These are phyloP conservation scores for Aethina tumida DNA, from an alignment of 1,140 invertebrate genomes.

Conservation along the genomic window DNA sequence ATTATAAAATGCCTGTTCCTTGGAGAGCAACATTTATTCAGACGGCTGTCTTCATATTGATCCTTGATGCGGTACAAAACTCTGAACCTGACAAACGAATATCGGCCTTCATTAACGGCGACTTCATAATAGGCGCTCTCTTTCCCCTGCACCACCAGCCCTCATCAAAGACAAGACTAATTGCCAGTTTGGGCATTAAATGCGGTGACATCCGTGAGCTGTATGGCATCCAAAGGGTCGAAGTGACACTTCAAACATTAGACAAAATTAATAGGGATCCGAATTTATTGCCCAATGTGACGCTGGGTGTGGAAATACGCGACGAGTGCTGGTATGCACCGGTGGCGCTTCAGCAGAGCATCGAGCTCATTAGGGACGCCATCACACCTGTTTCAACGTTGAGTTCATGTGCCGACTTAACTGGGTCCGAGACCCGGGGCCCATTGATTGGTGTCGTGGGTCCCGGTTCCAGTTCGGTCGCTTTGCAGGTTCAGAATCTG, in stretches of 20 bases:
- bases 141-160: slow-evolving; percentile 65
- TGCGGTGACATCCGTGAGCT: slow-evolving; percentile 60
- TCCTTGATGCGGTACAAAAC: too few species aligned
- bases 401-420: slow-evolving; percentile 6
- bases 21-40: too few species aligned
- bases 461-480: slow-evolving; percentile 56
- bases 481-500: slow-evolving; percentile 72
- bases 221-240: slow-evolving; percentile 71
- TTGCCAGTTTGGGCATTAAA: slow-evolving; percentile 38
- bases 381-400: slow-evolving; percentile 37
- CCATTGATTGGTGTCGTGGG: slow-evolving; percentile 60
- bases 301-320: slow-evolving; percentile 64
- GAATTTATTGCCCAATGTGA: slow-evolving; percentile 43
- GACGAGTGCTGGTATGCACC: slow-evolving; percentile 73
- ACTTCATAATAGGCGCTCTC: slow-evolving; percentile 63
- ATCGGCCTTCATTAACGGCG: slow-evolving; percentile 47
- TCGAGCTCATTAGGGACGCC: slow-evolving; percentile 64
- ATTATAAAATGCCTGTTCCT: too few species aligned
- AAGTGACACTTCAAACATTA: slow-evolving; percentile 51
- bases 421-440: slow-evolving; percentile 25
- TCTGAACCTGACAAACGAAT: slow-evolving; percentile 15
- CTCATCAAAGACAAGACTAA: slow-evolving; percentile 37
- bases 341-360: slow-evolving; percentile 66
- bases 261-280: slow-evolving; percentile 43
- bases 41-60: too few species aligned